Evolutionary conservation across 2,113 vertebrate genomes (phyloP), one percentile per base, ranked within the genome.

Genomic region (Neolamprologus modestus): DNA sequence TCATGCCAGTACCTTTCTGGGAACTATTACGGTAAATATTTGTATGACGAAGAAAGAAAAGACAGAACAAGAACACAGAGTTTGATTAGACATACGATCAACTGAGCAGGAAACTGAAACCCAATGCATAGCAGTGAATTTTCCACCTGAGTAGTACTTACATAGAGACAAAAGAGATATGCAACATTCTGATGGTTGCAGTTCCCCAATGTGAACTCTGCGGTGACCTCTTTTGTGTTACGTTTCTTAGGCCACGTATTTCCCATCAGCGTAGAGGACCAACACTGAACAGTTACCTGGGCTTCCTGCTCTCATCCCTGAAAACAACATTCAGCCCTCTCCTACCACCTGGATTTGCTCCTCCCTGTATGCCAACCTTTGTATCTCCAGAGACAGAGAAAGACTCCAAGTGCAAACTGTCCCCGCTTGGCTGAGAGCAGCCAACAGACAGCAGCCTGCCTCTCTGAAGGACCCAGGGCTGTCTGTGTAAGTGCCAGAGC

Each of bases 81-180:
- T 68, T 66, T 87, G 82, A 92, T 90, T 37, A 89, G 87, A 93
- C 93, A 91, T 42, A 89, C 55, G 61, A 89, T 88, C 87, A 90
- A 94, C 91, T 50, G 76, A 92, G 87, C 92, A 92, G 84, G 84
- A 96, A 89, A 90, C 53, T 82, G 53, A 94, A 92, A 93, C 84
- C 85, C 82, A 88, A 96, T 96, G 96, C 94, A 96, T 96, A 96
- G 95, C 96, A 95, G 94, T 96, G 94, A 95, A 92, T 95, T 93
- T 96, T 97, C 93, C 96, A 96, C 95, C 96, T 96, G 96, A 96
- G 95, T 96, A 96, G 95, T 94, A 91, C 93, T 92, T 92, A 91
- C 94, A 93, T 90, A 94, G 87, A 95, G 89, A 95, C 90, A 93
- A 92, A 92, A 92, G 84, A 94, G 86, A 94, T 92, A 87, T 90